Conservation (phyloP, 2,888 invertebrate species). For the Piscicola geometra region DNA sequence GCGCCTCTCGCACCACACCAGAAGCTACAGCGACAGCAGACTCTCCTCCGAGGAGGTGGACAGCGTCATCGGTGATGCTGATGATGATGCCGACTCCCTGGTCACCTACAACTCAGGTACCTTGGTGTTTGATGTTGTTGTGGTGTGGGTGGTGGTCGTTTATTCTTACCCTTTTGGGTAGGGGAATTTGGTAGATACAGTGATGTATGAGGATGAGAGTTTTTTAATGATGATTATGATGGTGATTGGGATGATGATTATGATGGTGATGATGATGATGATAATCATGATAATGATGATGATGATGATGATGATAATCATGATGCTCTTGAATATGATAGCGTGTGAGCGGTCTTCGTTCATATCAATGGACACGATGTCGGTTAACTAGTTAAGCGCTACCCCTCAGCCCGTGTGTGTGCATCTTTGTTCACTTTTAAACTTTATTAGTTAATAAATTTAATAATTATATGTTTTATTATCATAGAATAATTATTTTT, state of each 20-base stretch:
- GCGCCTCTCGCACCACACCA: slow-evolving; percentile 49
- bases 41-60: slow-evolving; percentile 62
- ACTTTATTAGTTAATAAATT: not conserved
- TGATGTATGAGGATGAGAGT: too few species aligned
- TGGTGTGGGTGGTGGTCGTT: too few species aligned
- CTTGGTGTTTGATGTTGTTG: not conserved
- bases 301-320: too few species aligned
- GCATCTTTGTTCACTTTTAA: not conserved
- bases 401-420: not conserved
- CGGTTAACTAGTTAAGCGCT: not conserved
- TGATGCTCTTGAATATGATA: not conserved
- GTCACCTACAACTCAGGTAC: not conserved
- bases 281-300: too few species aligned
- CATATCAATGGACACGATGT: not conserved
- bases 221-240: too few species aligned
- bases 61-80: slow-evolving; percentile 35
- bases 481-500: too few species aligned
- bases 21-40: slow-evolving; percentile 71
- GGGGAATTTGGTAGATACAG: too few species aligned
- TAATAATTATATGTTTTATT: too few species aligned
- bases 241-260: too few species aligned
- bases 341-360: slow-evolving; percentile 2
- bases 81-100: slow-evolving; percentile 12
- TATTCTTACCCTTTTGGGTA: too few species aligned
- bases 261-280: too few species aligned